phyloP scores from a whole-genome alignment of 2,888 invertebrate species.

The Holacanthella duospinosa region DNA sequence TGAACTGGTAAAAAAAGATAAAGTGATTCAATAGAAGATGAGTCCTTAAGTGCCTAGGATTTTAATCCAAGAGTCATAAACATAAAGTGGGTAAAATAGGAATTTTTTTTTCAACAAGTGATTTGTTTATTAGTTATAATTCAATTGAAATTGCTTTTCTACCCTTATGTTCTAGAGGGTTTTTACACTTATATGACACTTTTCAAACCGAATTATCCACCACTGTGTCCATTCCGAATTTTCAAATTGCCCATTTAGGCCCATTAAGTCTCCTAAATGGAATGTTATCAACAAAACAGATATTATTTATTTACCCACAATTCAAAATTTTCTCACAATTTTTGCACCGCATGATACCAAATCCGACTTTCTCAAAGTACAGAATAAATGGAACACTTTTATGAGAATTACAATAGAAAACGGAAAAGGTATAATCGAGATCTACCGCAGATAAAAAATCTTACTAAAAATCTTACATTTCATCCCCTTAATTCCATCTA shows the following conservation, averaged over 20 bases:
- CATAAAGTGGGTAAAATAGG: no score
- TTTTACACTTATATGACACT: no score
- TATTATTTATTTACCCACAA: slow-evolving; percentile 5
- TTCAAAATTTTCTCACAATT: slow-evolving; percentile 8
- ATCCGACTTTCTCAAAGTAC: neutral
- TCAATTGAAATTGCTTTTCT: neutral
- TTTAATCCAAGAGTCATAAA: no score
- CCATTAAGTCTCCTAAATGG: neutral
- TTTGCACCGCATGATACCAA: neutral
- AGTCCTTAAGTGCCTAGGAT: no score
- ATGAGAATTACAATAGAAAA: neutral
- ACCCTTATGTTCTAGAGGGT: neutral
- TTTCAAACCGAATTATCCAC: neutral
- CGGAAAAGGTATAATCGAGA: neutral
- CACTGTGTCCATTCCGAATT: neutral
- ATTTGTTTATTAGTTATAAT: slow-evolving; percentile 2
- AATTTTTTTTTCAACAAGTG: no score
- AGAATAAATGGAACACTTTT: neutral
- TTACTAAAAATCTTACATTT: neutral
- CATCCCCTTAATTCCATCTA: neutral
- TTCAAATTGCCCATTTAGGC: neutral
- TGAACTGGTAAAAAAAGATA: neutral
- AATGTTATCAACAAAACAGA: neutral
- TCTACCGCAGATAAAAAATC: slow-evolving; percentile 13
- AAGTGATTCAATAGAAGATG: no score